Base-by-base conservation (phyloP, 2,888 invertebrate genomes). In the Dynastes grantii region DNA sequence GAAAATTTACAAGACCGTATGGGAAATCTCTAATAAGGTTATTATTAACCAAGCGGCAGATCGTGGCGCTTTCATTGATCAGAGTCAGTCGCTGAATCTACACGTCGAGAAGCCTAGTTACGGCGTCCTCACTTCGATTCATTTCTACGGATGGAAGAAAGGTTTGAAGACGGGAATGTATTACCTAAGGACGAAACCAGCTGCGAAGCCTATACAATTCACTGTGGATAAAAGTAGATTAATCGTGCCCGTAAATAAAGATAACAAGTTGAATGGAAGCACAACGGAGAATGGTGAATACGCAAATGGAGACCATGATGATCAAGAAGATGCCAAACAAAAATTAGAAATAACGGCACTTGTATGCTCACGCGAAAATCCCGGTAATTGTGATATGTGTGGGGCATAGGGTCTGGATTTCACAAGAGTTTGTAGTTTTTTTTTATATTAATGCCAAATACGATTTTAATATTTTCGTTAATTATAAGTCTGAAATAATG, bases 121-220 rank as follows among this genome's bases (percentile, higher is more conserved):
- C 87, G 97, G 96, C 4, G 97, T 97, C 87, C 90, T 99, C 76
- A 96, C 98, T 1, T 98, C 98, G 1, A 99, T 99, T 93, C 99
- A 99, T 89, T 99, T 99, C 89, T 96, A 97, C 88, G 97, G 96
- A 0, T 99, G 99, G 99, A 95, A 96, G 90, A 92, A 95, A 89
- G 99, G 99, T 2, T 90, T 99, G 78, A 99, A 99, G 90, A 99
- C 99, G 1, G 99, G 99, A 73, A 98, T 99, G 98, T 99, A 99
- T 89, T 99, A 99, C 88, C 90, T 99, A 82, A 92, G 98, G 71
- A 98, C 98, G 0, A 98, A 98, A 87, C 97, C 99, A 5, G 99
- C 99, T 0, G 97, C 96, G 1, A 95, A 96, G 88, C 97, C 99
- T 4, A 97, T 99, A 83, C 98, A 99, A 87, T 99, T 99, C 88